Evolutionary conservation across 2,113 vertebrate genomes (phyloP).

Genomic region (Saccopteryx bilineata): DNA sequence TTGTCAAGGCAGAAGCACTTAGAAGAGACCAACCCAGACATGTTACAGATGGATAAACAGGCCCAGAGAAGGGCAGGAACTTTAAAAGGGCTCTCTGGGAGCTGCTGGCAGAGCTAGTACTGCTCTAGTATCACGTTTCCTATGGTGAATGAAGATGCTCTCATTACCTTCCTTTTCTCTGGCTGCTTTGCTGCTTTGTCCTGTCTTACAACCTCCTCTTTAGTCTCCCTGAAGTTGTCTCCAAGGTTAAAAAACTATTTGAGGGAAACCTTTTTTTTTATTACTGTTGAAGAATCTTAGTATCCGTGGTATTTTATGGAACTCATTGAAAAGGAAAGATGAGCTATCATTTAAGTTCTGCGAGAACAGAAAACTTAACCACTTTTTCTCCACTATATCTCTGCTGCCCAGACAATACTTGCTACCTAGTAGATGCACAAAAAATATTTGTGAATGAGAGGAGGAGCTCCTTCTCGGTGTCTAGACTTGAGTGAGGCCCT

Average conservation of each 20-base stretch:
- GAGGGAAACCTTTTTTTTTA: neutral
- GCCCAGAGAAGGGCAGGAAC: neutral
- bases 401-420: neutral
- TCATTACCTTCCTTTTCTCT: neutral
- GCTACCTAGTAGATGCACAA: neutral
- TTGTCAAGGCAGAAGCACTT: slow-evolving; percentile 2
- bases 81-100: neutral
- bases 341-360: neutral
- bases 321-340: neutral
- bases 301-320: slow-evolving; percentile 1
- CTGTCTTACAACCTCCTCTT: neutral
- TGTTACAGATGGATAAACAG: slow-evolving; percentile 39
- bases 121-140: neutral
- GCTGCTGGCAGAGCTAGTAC: neutral
- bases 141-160: neutral
- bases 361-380: neutral
- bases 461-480: neutral
- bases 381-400: neutral
- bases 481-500: neutral
- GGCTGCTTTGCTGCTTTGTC: neutral
- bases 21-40: slow-evolving; percentile 8
- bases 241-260: neutral
- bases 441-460: neutral
- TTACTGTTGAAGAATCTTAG: neutral
- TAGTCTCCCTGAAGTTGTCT: neutral